Evolutionary conservation across 2,113 vertebrate species (phyloP), one percentile per base, ranked within the genome.

Genomic region (Menidia beryllina): DNA sequence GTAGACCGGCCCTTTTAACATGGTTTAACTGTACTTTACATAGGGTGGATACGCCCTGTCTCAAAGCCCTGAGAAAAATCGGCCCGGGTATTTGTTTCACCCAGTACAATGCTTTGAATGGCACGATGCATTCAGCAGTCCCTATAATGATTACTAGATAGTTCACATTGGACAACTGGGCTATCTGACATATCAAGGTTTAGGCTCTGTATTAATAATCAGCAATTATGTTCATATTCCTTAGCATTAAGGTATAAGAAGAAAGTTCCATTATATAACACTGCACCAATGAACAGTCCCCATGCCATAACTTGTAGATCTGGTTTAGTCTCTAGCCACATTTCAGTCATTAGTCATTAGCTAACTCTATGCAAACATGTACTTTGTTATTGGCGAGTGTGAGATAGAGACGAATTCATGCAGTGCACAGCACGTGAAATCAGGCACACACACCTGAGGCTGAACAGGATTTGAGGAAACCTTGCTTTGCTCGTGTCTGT

Each of bases 311-410:
- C 67, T 50, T 27, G 62, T 26, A n/a, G 48, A 57, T 60, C 51
- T 67, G 67, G 60, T 74, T 72, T 70, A 49, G 70, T 66, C 43
- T 48, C 56, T 24, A 48, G 9, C 19, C 55, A 48, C 55, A 8
- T 27, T 49, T 25, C 0, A 60, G 60, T 72, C 34, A 71, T 43
- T 52, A 60, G 60, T 72, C 34, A 71, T 43, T 52, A 62, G 27
- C 26, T 49, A 67, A 36, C 23, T 53, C 49, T 15, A 66, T 57
- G 36, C 17, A 72, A 60, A 59, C 27, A 27, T 5, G 53, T 2
- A 26, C 20, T 13, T 82, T 74, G 60, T 72, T 59, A 56, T 45
- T 69, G 20, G 36, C 23, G 12, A 17, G 47, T 21, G 57, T 20
- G 39, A 60, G 27, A 1, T 55, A 15, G 24, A 70, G 56, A 71